Evolutionary conservation across 2,113 vertebrate species (phyloP).

Genomic region (Hypocryptadius cinnamomeus): DNA sequence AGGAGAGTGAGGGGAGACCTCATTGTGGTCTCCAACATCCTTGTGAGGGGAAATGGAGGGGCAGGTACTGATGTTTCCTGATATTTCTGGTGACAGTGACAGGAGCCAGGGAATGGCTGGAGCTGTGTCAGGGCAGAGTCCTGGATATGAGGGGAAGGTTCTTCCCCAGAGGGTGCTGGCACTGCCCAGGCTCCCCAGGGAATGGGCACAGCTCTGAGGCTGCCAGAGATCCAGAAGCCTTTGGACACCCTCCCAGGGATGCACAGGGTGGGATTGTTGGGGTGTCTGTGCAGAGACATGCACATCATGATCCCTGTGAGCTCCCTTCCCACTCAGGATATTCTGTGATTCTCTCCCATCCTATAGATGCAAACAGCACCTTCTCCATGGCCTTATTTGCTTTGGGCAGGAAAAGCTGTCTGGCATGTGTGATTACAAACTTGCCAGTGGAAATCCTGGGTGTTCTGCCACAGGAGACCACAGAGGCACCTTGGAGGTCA

Average conservation of each 20-base stretch:
- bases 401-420: background rate
- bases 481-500: background rate
- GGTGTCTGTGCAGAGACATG: background rate
- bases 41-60: background rate
- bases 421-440: accelerated
- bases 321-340: background rate
- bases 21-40: background rate
- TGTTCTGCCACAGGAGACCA: background rate
- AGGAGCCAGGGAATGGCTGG: background rate
- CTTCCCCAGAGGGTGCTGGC: background rate
- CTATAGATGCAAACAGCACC: background rate
- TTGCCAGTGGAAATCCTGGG: background rate
- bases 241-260: accelerated
- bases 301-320: too few species aligned
- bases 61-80: background rate
- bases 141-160: background rate
- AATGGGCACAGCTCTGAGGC: accelerated
- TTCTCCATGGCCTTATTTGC: background rate
- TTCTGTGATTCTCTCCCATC: background rate
- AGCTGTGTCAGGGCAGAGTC: background rate
- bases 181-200: background rate
- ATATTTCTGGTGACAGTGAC: background rate
- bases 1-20: background rate
- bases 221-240: background rate
- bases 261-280: background rate